phyloP scores from a whole-genome alignment of 2,113 vertebrate genomes.

The Alectura lathami region DNA sequence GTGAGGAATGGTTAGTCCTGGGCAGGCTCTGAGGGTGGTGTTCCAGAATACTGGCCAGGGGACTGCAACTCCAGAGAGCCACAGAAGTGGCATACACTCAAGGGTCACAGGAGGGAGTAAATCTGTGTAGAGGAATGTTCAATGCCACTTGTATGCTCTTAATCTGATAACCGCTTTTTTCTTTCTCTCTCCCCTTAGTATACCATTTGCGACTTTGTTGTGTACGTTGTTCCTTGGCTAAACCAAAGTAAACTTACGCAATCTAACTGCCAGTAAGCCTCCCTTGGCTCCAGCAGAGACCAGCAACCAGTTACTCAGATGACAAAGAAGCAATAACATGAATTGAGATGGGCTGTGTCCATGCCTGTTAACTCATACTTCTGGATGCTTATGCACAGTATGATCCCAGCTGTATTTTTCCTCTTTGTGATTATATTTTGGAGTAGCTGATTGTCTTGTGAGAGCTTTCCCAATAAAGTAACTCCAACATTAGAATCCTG shows the following conservation, averaged over 20 bases:
- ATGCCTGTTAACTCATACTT: background rate
- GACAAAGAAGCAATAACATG: slow-evolving; percentile 19
- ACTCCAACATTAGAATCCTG: background rate
- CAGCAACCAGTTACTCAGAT: background rate
- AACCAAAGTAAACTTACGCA: slow-evolving; percentile 1
- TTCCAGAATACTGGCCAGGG: background rate
- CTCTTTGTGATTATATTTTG: background rate
- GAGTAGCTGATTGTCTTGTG: background rate
- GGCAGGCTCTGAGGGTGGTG: background rate
- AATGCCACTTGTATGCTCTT: background rate
- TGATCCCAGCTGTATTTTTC: background rate
- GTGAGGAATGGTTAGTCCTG: background rate
- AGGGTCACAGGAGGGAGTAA: background rate
- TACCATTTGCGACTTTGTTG: slow-evolving; percentile 40
- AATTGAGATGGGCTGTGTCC: background rate
- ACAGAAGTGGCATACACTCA: fast-evolving
- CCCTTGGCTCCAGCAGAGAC: background rate
- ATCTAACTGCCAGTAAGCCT: slow-evolving; percentile 19
- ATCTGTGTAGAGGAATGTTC: too few relatives aligned
- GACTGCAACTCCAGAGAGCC: background rate
- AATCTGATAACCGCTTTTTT: background rate
- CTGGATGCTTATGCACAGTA: background rate
- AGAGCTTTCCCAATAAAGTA: slow-evolving; percentile 1
- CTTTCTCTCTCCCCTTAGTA: slow-evolving; percentile 47
- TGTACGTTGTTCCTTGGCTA: slow-evolving; percentile 68